Conservation (phyloP, 2,113 vertebrate genomes). For the Rhinolophus sinicus region DNA sequence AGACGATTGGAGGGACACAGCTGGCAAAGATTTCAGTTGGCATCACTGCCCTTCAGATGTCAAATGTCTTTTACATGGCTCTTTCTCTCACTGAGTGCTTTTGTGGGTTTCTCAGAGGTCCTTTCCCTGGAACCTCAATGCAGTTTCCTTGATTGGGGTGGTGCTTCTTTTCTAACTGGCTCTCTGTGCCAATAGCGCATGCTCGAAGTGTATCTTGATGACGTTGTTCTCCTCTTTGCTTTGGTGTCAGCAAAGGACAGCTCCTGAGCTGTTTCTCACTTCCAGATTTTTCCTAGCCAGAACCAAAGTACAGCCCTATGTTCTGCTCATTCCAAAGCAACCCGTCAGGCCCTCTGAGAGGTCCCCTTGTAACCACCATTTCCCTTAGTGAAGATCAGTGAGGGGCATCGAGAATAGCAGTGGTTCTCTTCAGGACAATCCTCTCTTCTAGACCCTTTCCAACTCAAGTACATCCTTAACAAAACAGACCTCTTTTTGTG, state of each 20-base stretch:
- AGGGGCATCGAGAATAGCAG: background rate
- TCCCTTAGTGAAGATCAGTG: background rate
- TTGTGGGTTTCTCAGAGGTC: background rate
- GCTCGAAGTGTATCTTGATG: background rate
- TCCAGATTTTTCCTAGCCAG: background rate
- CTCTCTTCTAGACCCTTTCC: background rate
- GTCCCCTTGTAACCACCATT: fast-evolving
- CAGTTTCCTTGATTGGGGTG: background rate
- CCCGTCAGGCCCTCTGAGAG: background rate
- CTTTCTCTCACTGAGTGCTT: background rate
- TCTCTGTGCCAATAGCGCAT: background rate
- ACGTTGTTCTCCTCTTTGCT: background rate
- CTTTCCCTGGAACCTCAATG: background rate
- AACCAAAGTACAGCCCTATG: background rate
- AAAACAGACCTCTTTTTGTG: background rate
- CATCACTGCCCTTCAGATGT: too few relatives aligned
- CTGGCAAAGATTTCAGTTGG: background rate
- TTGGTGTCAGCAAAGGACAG: background rate
- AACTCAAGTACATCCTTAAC: background rate
- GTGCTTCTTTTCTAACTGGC: background rate
- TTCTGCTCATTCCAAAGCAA: background rate
- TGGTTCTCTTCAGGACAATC: background rate
- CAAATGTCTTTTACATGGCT: too few relatives aligned
- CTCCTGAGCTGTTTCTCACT: background rate
- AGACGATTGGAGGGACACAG: background rate